These are phyloP conservation scores for Grallaria varia DNA, from an alignment of 2,113 vertebrate genomes.

Conservation along the genomic window DNA sequence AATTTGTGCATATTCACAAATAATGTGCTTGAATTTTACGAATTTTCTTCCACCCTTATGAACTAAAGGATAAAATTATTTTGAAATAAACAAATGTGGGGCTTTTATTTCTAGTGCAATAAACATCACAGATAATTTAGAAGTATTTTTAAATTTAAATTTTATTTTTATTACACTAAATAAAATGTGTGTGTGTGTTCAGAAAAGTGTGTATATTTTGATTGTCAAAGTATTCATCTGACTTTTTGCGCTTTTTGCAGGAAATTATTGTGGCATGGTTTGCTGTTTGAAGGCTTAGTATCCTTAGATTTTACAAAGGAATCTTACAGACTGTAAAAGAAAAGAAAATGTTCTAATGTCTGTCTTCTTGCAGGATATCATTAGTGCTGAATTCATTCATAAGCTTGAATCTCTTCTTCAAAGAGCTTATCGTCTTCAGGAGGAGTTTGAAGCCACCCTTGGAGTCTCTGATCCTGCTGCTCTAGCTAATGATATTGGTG, in stretches of 20 bases:
- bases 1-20: neutral
- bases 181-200: neutral
- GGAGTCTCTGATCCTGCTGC: conserved; percentile 82
- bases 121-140: neutral
- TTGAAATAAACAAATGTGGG: neutral
- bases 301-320: neutral
- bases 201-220: neutral
- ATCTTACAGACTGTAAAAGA: neutral
- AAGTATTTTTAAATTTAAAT: neutral
- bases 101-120: neutral
- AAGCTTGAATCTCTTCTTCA: conserved; percentile 92
- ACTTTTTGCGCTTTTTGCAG: neutral
- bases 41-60: neutral
- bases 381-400: conserved; percentile 92
- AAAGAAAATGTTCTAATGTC: neutral
- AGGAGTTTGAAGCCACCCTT: conserved; percentile 92
- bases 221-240: neutral
- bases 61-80: neutral
- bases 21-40: neutral
- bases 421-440: conserved; percentile 92
- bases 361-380: conserved; percentile 81
- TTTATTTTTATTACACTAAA: neutral
- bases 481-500: conserved; percentile 80
- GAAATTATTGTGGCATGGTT: neutral
- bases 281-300: neutral